These are phyloP conservation scores for Pyrochroa serraticornis DNA, from an alignment of 2,888 invertebrate genomes.

Conservation along the genomic window DNA sequence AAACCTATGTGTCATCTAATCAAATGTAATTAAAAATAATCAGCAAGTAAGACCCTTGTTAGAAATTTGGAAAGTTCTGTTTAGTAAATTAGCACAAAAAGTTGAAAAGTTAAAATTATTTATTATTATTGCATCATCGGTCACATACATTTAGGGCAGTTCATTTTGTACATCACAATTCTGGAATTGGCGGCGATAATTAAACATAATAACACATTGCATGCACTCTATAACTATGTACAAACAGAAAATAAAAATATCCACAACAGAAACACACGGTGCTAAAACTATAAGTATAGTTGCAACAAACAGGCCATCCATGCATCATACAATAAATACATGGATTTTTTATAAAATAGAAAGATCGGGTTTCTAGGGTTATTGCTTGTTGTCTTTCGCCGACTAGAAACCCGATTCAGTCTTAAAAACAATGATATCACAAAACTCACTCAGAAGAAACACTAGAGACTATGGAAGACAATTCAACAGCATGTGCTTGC, in stretches of 20 bases:
- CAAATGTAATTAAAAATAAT: not conserved
- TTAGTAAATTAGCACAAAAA: constrained; percentile 41
- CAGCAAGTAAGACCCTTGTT: constrained; percentile 12
- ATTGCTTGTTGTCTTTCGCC: constrained; percentile 12
- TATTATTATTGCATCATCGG: constrained; percentile 26
- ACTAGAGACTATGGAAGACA: constrained; percentile 30
- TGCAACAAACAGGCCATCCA: no score
- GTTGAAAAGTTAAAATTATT: constrained; percentile 31
- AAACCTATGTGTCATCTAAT: constrained; percentile 1
- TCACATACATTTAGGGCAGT: constrained; percentile 22
- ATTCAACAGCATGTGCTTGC: not conserved
- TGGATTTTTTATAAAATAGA: not conserved
- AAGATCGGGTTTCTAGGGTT: not conserved
- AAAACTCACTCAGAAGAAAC: constrained; percentile 37
- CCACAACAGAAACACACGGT: constrained; percentile 15
- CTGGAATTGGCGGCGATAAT: not conserved
- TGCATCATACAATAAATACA: no score
- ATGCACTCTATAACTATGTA: constrained; percentile 20
- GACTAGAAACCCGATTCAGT: constrained; percentile 36
- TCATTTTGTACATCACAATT: constrained; percentile 3
- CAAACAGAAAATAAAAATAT: constrained; percentile 16
- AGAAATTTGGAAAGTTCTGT: constrained; percentile 18
- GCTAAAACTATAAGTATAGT: constrained; percentile 8
- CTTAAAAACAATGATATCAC: constrained; percentile 38
- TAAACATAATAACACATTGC: constrained; percentile 14